Evolutionary conservation across 2,888 invertebrate species (phyloP).

Genomic region (Cheilosia scutellata): DNA sequence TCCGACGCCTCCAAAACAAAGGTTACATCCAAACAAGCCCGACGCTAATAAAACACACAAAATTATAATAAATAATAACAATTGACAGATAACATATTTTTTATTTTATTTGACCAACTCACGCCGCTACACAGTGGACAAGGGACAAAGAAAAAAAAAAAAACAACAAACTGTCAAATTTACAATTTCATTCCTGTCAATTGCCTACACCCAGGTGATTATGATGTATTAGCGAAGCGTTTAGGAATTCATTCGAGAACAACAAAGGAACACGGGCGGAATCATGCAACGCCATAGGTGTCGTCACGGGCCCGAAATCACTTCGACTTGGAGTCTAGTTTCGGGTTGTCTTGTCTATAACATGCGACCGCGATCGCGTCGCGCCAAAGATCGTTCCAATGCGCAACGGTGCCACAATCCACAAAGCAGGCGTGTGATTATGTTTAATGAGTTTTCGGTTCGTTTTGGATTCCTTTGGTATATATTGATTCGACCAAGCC

Average conservation of each 20-base stretch:
- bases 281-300: constrained; percentile 74
- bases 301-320: constrained; percentile 69
- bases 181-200: constrained; percentile 75
- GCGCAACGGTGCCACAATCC: constrained; percentile 55
- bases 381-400: constrained; percentile 62
- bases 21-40: constrained; percentile 51
- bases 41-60: constrained; percentile 38
- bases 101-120: constrained; percentile 14
- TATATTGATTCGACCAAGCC: constrained; percentile 49
- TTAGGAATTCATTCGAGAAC: constrained; percentile 71
- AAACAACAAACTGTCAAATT: constrained; percentile 68
- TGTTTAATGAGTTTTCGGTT: constrained; percentile 75
- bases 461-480: constrained; percentile 53
- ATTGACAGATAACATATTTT: constrained; percentile 60
- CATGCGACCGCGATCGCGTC: constrained; percentile 63
- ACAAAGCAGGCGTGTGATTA: constrained; percentile 71
- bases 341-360: constrained; percentile 27
- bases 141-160: constrained; percentile 3
- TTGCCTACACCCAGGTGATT: constrained; percentile 72
- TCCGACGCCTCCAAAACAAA: constrained; percentile 28
- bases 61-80: constrained; percentile 46
- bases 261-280: constrained; percentile 68
- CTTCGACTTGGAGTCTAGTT: constrained; percentile 35
- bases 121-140: constrained; percentile 31
- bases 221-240: constrained; percentile 75